phyloP scores from a whole-genome alignment of 1,140 invertebrate genomes.

The Drosophila tani region DNA sequence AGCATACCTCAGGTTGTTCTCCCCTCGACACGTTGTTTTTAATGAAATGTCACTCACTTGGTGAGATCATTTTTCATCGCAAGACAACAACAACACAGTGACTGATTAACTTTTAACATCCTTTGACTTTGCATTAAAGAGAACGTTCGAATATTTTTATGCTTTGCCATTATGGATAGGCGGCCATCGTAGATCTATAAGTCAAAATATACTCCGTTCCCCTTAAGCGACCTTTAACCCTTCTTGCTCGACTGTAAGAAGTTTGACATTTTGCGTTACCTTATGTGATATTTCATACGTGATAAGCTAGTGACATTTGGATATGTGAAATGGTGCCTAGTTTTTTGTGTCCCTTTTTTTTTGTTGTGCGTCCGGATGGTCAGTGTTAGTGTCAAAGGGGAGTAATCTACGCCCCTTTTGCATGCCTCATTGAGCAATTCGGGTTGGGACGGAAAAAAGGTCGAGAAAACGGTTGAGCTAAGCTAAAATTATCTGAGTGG shows the following conservation, averaged over 20 bases:
- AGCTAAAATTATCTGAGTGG: constrained; percentile 49
- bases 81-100: constrained; percentile 33
- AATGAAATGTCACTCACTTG: constrained; percentile 76
- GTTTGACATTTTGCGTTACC: constrained; percentile 81
- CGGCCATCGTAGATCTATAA: constrained; percentile 72
- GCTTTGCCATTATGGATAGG: constrained; percentile 68
- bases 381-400: constrained; percentile 41
- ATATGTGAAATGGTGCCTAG: constrained; percentile 13
- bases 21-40: constrained; percentile 41
- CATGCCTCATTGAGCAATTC: constrained; percentile 46
- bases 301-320: constrained; percentile 74
- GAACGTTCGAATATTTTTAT: constrained; percentile 60
- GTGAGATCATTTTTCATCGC: constrained; percentile 70
- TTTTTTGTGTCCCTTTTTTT: constrained; percentile 20
- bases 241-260: constrained; percentile 58
- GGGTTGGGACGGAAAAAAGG: constrained; percentile 24
- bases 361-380: background rate
- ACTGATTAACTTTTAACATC: constrained; percentile 81
- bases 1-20: constrained; percentile 10
- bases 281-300: constrained; percentile 80
- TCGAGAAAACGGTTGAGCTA: constrained; percentile 38
- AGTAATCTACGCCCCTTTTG: constrained; percentile 24
- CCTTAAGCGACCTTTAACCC: constrained; percentile 42
- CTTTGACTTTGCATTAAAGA: constrained; percentile 58
- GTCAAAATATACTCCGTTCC: constrained; percentile 16